Evolutionary conservation across 2,888 invertebrate genomes (phyloP).

Genomic region (Dryomyza anilis): DNA sequence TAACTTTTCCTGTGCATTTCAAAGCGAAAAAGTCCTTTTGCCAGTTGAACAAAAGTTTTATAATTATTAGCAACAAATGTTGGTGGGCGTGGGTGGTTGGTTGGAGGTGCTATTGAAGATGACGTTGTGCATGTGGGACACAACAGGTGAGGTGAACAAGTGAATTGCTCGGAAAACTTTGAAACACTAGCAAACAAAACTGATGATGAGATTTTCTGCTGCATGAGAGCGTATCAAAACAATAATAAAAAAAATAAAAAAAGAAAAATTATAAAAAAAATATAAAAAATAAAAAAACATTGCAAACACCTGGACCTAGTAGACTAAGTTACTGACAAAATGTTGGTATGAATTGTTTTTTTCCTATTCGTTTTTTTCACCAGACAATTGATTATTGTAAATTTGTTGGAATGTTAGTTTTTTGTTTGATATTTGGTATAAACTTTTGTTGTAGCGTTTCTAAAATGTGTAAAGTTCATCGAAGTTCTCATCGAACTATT

Average conservation of each 20-base stretch:
- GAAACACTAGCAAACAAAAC: neutral
- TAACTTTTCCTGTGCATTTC: conserved; percentile 14
- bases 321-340: too few species aligned
- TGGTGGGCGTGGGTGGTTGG: conserved; percentile 23
- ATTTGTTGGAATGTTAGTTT: too few species aligned
- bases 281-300: neutral
- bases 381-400: too few species aligned
- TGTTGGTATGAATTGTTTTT: too few species aligned
- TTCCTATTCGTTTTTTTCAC: too few species aligned
- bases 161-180: conserved; percentile 8
- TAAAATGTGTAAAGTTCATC: too few species aligned
- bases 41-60: conserved; percentile 27
- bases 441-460: too few species aligned
- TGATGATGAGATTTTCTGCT: neutral
- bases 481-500: too few species aligned
- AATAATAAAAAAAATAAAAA: neutral
- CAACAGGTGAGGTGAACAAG: neutral
- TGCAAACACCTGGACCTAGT: too few species aligned
- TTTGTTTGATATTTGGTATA: too few species aligned
- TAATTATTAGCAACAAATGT: conserved; percentile 35
- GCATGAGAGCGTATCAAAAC: neutral
- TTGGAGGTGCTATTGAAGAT: neutral
- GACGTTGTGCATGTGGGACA: neutral
- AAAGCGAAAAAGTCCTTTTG: neutral
- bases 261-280: neutral